phyloP scores from a whole-genome alignment of 2,797 vertebrate species.

The Lutra lutra region DNA sequence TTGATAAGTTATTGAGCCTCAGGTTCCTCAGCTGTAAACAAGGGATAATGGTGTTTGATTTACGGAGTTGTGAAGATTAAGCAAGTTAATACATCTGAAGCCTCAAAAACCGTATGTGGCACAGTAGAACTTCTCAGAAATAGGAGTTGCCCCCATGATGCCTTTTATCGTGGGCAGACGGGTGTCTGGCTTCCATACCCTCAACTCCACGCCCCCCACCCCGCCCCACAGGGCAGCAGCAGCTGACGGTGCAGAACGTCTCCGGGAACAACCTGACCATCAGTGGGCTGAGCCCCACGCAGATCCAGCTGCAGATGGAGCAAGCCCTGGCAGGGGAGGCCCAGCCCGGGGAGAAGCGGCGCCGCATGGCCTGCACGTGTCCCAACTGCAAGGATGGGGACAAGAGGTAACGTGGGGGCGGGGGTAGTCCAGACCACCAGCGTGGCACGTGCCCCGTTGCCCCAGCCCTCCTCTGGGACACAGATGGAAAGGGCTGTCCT shows the following conservation, averaged over 20 bases:
- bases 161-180: background rate
- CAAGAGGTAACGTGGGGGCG: constrained; percentile 88
- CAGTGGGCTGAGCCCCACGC: constrained; percentile 89
- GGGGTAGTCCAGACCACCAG: background rate
- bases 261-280: constrained; percentile 95
- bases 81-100: background rate
- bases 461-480: background rate
- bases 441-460: background rate
- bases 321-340: constrained; percentile 94
- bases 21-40: background rate
- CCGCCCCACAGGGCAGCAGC: constrained; percentile 93
- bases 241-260: constrained; percentile 95
- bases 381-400: constrained; percentile 99
- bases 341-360: constrained; percentile 94
- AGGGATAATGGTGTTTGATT: background rate
- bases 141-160: background rate
- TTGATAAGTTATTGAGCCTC: background rate
- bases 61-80: background rate
- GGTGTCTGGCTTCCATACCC: background rate
- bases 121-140: background rate
- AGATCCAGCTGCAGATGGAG: constrained; percentile 95
- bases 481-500: background rate
- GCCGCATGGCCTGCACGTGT: constrained; percentile 98
- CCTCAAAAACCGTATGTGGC: background rate
- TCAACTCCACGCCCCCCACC: background rate